Base-by-base conservation (phyloP, 2,888 invertebrate species). In the Diachrysia chrysitis region DNA sequence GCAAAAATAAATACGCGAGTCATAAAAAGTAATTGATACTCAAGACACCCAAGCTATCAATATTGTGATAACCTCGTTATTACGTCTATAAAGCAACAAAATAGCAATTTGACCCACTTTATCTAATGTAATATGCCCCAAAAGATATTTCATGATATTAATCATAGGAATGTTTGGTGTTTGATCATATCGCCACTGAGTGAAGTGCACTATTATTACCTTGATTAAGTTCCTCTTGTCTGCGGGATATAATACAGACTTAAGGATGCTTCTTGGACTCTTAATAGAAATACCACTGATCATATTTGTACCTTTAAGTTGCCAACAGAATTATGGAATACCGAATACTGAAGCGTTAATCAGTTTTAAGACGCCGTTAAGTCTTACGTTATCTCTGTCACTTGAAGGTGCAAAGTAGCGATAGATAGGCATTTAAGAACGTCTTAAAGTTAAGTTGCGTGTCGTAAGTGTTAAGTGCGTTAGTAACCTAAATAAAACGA, bases 21-120 rank as follows among this genome's bases (percentile, higher is more conserved):
- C 87, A 88, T 88, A 88, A 87, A 85, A 88, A 84, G 82, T 88
- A 90, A 89, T 89, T 86, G 89, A 86, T 86, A 86, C 85, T 86
- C 83, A 84, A 84, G 83, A 76, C 80, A 81, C 74, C 74, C 62
- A 79, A 82, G 85, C 82, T 84, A 88, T 89, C 87, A 87, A 89
- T 88, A 87, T 86, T 85, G 84, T 84, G 84, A 85, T 86, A 87
- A 85, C 78, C 84, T 83, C 83, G 79, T 83, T 84, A 86, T 82
- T 76, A 83, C 82, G 79, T 81, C 83, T 81, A 86, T 87, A 86
- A 86, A 86, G 71, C 75, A 71, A 73, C 72, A 73, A 79, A 76
- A 81, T 79, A 75, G 78, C 79, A 74, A 80, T 82, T 83, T 78
- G 75, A 79, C 76, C 79, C 72, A 79, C 70, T 84, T 78, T 72